phyloP scores from a whole-genome alignment of 2,888 invertebrate genomes.

The Buathra laborator region DNA sequence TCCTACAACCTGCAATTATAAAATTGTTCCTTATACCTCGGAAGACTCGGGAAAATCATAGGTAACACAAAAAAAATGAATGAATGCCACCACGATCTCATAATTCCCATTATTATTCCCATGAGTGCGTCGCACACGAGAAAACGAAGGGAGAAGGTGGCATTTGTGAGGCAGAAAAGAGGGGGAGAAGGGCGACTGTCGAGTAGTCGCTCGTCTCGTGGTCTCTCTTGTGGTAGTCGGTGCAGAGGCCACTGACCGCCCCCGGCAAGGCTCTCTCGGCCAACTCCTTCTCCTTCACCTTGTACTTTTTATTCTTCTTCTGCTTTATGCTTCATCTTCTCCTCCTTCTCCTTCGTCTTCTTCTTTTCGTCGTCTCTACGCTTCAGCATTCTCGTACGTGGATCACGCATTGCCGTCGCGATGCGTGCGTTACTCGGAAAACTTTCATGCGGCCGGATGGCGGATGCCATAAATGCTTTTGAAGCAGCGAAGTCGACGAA shows the following conservation, averaged over 20 bases:
- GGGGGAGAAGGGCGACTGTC: slow-evolving; percentile 30
- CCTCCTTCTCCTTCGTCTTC: slow-evolving; percentile 36
- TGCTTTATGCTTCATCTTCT: slow-evolving; percentile 64
- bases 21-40: background rate
- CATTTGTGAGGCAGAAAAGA: slow-evolving; percentile 19
- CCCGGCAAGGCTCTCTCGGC: slow-evolving; percentile 83
- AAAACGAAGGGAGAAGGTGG: slow-evolving; percentile 23
- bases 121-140: slow-evolving; percentile 50
- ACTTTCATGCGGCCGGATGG: slow-evolving; percentile 41
- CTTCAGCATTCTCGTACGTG: slow-evolving; percentile 58
- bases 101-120: slow-evolving; percentile 79
- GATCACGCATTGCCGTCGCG: slow-evolving; percentile 56
- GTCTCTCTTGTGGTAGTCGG: slow-evolving; percentile 76
- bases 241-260: slow-evolving; percentile 84
- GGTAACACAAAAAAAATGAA: slow-evolving; percentile 35
- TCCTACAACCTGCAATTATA: background rate
- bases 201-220: slow-evolving; percentile 48
- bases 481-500: slow-evolving; percentile 4
- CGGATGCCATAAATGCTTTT: slow-evolving; percentile 62
- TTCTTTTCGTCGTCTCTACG: slow-evolving; percentile 33
- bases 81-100: slow-evolving; percentile 61
- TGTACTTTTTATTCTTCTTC: slow-evolving; percentile 76
- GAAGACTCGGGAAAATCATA: background rate
- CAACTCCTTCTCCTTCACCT: slow-evolving; percentile 65
- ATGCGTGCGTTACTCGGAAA: slow-evolving; percentile 67